Evolutionary conservation across 1,140 invertebrate species (phyloP).

Genomic region (Mizuhopecten yessoensis): DNA sequence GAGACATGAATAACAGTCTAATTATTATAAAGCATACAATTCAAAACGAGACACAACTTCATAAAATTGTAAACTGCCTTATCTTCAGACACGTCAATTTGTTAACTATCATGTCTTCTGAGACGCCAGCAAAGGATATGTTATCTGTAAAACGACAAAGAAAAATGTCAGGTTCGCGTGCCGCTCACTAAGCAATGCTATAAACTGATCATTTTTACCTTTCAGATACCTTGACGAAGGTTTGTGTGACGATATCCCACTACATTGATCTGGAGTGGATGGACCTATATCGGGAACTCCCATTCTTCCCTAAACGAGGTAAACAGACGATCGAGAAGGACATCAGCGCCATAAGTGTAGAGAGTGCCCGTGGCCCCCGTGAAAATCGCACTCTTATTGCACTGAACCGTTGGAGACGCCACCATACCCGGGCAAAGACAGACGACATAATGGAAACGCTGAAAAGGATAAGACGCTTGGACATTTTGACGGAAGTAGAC

Average conservation of each 20-base stretch:
- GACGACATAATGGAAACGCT: slow-evolving; percentile 69
- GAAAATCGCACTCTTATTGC: slow-evolving; percentile 56
- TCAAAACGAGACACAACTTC: too few relatives aligned
- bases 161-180: too few relatives aligned
- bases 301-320: slow-evolving; percentile 75
- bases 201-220: too few relatives aligned
- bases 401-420: slow-evolving; percentile 70
- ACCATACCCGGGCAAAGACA: slow-evolving; percentile 71
- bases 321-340: slow-evolving; percentile 74
- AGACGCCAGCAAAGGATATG: too few relatives aligned
- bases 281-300: slow-evolving; percentile 70
- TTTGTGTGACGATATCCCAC: slow-evolving; percentile 65
- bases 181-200: too few relatives aligned
- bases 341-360: slow-evolving; percentile 65
- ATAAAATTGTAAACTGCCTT: too few relatives aligned
- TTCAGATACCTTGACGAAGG: slow-evolving; percentile 70
- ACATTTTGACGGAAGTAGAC: slow-evolving; percentile 68
- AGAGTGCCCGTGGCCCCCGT: slow-evolving; percentile 59
- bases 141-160: too few relatives aligned
- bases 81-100: too few relatives aligned
- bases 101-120: too few relatives aligned
- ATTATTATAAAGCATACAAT: too few relatives aligned
- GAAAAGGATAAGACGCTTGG: slow-evolving; percentile 66
- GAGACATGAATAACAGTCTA: too few relatives aligned
- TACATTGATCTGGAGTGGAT: slow-evolving; percentile 74